Evolutionary conservation across 2,797 vertebrate species (phyloP), one percentile per base, ranked within the genome.

Genomic region (Botia kubotai): DNA sequence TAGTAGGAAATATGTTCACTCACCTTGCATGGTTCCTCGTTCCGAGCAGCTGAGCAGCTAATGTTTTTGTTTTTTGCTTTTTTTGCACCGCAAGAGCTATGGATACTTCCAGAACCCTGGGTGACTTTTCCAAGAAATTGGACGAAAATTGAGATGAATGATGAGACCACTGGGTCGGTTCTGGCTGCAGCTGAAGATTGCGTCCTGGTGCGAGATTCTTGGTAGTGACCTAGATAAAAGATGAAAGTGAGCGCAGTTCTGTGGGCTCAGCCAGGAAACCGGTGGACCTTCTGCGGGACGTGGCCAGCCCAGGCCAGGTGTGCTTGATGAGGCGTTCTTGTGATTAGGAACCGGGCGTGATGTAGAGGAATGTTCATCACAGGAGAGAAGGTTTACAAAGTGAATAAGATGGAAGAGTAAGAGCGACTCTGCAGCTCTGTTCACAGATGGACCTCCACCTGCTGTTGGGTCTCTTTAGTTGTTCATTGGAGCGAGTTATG

Each of bases 271-370:
- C 91, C 88, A 91, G 90, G 88, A 90, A 91, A 92, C 91, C 89
- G 89, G 84, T 90, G 60, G 74, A 50, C 85, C 87, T 91, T 90
- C 91, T 90, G 89, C 86, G 87, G 91, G 92, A 93, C 89, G 90
- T 73, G 84, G 88, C 84, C 86, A 87, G 84, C 78, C 85, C 86
- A 82, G 87, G 79, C 90, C 91, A 93, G 93, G 92, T 93, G 91
- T 90, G 91, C 90, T 89, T 89, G 92, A 91, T 92, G 92, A 93
- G 90, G 88, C 89, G 84, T 92, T 87, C 82, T 91, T 91, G 91
- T 93, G 91, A 92, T 94, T 92, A 93, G 90, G 87, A 90, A 87
- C 89, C 88, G 43, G 52, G 88, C 73, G 84, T 89, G 88, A 79
- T 79, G 48, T 72, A 29, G 71, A 72, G 89, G 90, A 90, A 92